phyloP scores from a whole-genome alignment of 1,140 invertebrate genomes.

The Cherax quadricarinatus region DNA sequence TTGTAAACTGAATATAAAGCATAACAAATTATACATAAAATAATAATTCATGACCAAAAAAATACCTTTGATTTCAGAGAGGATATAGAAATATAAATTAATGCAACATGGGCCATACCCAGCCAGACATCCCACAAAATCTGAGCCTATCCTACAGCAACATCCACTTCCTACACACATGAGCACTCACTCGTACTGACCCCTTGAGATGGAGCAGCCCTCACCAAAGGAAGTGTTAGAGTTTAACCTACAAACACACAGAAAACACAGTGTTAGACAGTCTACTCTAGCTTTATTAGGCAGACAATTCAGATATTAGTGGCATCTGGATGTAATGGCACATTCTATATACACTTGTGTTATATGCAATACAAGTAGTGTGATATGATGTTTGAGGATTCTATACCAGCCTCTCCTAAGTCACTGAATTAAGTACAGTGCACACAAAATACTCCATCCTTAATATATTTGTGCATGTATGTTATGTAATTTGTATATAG shows the following conservation, averaged over 20 bases:
- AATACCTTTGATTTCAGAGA: not conserved
- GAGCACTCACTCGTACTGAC: slow-evolving; percentile 51
- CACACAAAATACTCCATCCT: not conserved
- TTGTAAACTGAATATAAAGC: not conserved
- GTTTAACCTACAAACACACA: slow-evolving; percentile 54
- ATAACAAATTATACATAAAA: not conserved
- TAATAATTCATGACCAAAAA: not conserved
- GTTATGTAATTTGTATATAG: too few species aligned
- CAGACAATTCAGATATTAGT: slow-evolving; percentile 36
- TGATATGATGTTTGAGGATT: not conserved
- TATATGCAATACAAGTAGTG: not conserved
- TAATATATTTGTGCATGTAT: too few species aligned
- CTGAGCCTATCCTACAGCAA: slow-evolving; percentile 25
- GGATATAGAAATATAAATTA: not conserved
- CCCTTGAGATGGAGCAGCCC: slow-evolving; percentile 52
- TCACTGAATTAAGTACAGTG: not conserved
- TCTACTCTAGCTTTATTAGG: slow-evolving; percentile 21
- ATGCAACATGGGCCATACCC: not conserved
- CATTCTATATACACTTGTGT: not conserved
- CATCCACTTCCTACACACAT: slow-evolving; percentile 48
- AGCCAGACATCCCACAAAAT: not conserved
- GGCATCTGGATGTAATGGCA: not conserved
- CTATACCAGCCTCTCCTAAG: not conserved
- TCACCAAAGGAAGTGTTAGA: slow-evolving; percentile 58
- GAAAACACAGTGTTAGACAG: slow-evolving; percentile 52